Base-by-base conservation (phyloP, 2,888 invertebrate genomes). In the Drosophila buzzatii region DNA sequence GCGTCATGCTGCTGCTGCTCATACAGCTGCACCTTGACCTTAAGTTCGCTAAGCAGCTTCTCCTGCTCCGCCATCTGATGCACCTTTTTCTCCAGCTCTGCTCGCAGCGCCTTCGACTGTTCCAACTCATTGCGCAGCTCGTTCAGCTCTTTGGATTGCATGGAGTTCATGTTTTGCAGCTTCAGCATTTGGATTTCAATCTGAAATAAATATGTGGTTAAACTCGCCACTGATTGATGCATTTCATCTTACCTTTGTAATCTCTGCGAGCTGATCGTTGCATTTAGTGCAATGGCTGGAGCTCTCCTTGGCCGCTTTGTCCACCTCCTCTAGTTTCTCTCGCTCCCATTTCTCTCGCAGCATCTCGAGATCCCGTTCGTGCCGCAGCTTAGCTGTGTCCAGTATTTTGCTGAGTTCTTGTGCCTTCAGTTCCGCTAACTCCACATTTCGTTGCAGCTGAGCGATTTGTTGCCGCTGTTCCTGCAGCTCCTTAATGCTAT, bases 1-100 rank as follows among this genome's bases (percentile, higher is more conserved):
- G 56, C 67, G 5, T 70, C 42, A 9, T 47, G 56, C 18, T 85
- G 94, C 65, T 94, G 94, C 82, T 95, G 95, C 73, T 95, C 95
- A 87, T 95, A 95, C 85, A 95, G 95, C 76, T 94, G 94, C 0
- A 95, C 95, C 82, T 95, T 96, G 74, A 94, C 93, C 82, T 95
- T 95, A 16, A 96, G 85, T 68, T 95, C 95, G 23, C 93, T 92
- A 84, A 96, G 94, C 14, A 95, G 90, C 2, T 94, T 93, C 79
- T 95, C 95, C 83, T 95, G 94, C 68, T 95, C 94, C 77, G 94
- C 94, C 92, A 91, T 93, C 3, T 94, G 84, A 58, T 90, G 80
- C 2, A 93, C 60, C 71, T 93, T 93, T 23, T 79, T 90, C 10
- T 93, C 92, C 6, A 94, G 79, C 59, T 91, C 90, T 3, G 68